phyloP scores from a whole-genome alignment of 92 coral and sea anemone species.

The Galaxea fascicularis region DNA sequence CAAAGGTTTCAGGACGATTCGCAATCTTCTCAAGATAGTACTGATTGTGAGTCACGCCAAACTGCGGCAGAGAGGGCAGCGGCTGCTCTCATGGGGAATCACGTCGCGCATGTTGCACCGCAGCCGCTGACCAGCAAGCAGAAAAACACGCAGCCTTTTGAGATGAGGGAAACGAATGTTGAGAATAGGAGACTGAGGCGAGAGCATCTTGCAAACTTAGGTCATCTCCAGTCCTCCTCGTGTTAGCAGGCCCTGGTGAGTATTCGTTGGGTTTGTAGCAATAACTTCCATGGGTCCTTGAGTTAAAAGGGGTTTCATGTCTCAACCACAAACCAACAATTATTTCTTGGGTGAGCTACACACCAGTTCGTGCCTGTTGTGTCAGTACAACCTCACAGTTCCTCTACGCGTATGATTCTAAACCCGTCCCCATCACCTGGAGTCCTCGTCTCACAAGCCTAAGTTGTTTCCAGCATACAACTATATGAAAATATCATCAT shows the following conservation, averaged over 20 bases:
- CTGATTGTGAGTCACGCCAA: constrained; percentile 75
- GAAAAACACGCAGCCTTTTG: constrained; percentile 54
- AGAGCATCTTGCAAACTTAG: constrained; percentile 84
- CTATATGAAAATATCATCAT: too few relatives aligned
- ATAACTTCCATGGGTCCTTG: too few relatives aligned
- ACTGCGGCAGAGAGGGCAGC: constrained; percentile 89
- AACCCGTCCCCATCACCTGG: too few relatives aligned
- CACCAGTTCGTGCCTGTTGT: too few relatives aligned
- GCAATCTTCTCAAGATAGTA: constrained; percentile 83
- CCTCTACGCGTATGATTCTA: too few relatives aligned
- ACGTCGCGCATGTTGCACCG: constrained; percentile 43
- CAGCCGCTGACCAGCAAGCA: constrained; percentile 24
- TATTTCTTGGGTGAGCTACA: too few relatives aligned
- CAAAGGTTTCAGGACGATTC: constrained; percentile 60
- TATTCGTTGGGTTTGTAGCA: neutral
- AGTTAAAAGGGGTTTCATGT: too few relatives aligned
- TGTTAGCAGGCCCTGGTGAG: constrained; percentile 67
- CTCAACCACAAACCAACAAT: too few relatives aligned
- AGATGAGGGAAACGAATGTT: constrained; percentile 60
- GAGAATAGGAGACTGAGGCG: constrained; percentile 67
- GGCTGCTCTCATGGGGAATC: constrained; percentile 77
- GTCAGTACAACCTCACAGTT: too few relatives aligned
- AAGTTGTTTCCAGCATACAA: too few relatives aligned
- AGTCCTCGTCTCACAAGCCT: too few relatives aligned
- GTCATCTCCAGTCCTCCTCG: constrained; percentile 94